A percentile compares a stretch with the other conserved stretches of the same genome.
Evolutionary conservation across 2,113 vertebrate genomes (phyloP).

Genomic region (Rhineura floridana): DNA sequence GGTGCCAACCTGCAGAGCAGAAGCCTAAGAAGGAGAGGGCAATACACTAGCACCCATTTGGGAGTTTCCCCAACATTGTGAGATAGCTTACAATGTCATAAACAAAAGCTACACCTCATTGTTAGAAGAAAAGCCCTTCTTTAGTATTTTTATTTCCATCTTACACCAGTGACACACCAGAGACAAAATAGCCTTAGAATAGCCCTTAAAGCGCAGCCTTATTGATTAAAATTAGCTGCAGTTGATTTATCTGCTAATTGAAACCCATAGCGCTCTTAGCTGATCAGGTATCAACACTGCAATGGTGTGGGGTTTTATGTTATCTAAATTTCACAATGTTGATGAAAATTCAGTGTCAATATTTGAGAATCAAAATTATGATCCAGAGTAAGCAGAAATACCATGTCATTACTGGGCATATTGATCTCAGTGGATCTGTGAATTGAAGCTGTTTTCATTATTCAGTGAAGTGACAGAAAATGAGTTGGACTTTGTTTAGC

Average conservation of each 20-base stretch:
- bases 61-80: background rate
- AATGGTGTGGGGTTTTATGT: background rate
- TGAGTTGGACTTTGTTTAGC: conserved; percentile 35
- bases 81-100: background rate
- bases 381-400: conserved; percentile 22
- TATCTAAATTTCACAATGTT: conserved; percentile 9
- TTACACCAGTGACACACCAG: background rate
- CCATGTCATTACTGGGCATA: background rate
- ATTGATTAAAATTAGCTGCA: background rate
- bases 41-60: background rate
- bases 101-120: background rate
- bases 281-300: background rate
- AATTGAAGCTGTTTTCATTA: conserved; percentile 36
- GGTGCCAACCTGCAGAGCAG: too few relatives aligned
- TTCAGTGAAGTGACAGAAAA: background rate
- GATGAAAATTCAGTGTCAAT: conserved; percentile 25
- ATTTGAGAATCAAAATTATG: conserved; percentile 33
- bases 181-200: background rate
- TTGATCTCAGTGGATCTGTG: conserved; percentile 23
- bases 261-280: background rate
- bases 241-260: background rate
- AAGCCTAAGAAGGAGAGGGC: too few relatives aligned
- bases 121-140: too few relatives aligned
- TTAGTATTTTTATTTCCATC: background rate
- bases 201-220: background rate